Evolutionary conservation across 1,140 invertebrate genomes (phyloP).

Genomic region (Heliconius eleuchia): DNA sequence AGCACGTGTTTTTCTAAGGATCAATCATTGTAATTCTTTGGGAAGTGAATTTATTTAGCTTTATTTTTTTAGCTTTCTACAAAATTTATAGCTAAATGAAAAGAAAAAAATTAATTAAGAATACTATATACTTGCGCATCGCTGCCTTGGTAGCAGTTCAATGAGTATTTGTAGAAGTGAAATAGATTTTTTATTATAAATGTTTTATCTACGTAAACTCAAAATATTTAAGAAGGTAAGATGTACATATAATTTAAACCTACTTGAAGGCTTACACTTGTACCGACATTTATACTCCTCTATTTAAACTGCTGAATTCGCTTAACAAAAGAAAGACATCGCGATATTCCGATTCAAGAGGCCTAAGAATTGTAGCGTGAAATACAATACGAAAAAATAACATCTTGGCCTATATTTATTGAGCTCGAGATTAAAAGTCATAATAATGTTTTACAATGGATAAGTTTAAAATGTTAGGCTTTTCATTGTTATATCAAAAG

Average conservation of each 20-base stretch:
- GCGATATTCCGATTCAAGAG: slow-evolving; percentile 39
- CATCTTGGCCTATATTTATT: slow-evolving; percentile 46
- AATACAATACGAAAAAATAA: slow-evolving; percentile 42
- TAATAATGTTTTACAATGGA: slow-evolving; percentile 12
- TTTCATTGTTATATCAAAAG: background rate
- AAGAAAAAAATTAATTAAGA: background rate
- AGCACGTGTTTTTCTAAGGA: too few species aligned
- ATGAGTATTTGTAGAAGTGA: too few species aligned
- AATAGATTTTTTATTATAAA: too few species aligned
- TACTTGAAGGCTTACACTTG: slow-evolving; percentile 19
- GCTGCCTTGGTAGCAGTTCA: too few species aligned
- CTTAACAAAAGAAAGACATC: slow-evolving; percentile 40
- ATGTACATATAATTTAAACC: background rate
- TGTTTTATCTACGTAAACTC: too few species aligned
- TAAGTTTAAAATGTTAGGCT: slow-evolving; percentile 3
- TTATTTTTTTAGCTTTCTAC: background rate
- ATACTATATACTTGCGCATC: too few species aligned
- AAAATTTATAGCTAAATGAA: background rate
- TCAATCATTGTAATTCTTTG: too few species aligned
- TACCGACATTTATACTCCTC: slow-evolving; percentile 23
- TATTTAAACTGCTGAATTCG: slow-evolving; percentile 34
- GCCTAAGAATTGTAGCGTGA: slow-evolving; percentile 36
- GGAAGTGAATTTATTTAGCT: too few species aligned
- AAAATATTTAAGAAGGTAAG: background rate
- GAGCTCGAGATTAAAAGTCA: slow-evolving; percentile 42